Evolutionary conservation across 2,797 vertebrate genomes (phyloP).

Genomic region (Eidolon dupreanum): DNA sequence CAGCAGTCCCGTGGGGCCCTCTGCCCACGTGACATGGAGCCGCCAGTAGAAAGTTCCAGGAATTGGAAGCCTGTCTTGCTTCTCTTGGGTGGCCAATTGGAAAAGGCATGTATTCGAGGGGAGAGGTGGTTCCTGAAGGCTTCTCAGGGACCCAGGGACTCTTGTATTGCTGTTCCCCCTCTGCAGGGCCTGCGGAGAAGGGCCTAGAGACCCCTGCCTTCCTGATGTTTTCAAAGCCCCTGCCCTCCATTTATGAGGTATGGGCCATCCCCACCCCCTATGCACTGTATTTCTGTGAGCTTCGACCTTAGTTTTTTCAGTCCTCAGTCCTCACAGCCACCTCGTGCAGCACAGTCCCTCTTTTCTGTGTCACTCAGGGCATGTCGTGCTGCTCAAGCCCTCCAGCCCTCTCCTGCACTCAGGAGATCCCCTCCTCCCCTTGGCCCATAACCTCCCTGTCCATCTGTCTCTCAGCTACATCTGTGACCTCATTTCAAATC

Average conservation of each 20-base stretch:
- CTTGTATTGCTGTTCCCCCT: neutral
- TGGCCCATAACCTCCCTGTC: neutral
- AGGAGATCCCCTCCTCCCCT: neutral
- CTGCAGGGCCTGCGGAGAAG: neutral
- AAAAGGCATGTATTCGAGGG: neutral
- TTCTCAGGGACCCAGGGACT: neutral
- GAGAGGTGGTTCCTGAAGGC: neutral
- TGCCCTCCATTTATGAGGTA: neutral
- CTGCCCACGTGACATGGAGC: neutral
- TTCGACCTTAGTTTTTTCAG: neutral
- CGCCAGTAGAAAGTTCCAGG: neutral
- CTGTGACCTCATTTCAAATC: neutral
- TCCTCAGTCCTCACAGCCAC: neutral
- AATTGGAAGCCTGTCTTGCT: neutral
- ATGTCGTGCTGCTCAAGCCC: neutral
- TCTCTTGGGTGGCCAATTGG: neutral
- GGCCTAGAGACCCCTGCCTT: neutral
- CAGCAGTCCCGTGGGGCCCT: neutral
- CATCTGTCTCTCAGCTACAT: neutral
- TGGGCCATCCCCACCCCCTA: rapidly evolving
- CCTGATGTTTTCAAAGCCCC: neutral
- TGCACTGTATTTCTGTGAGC: neutral
- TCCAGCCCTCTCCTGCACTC: neutral
- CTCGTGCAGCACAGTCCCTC: rapidly evolving
- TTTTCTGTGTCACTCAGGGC: too few relatives aligned